Evolutionary conservation across 2,113 vertebrate species (phyloP), one percentile per base, ranked within the genome.

Genomic region (Nesoenas mayeri): DNA sequence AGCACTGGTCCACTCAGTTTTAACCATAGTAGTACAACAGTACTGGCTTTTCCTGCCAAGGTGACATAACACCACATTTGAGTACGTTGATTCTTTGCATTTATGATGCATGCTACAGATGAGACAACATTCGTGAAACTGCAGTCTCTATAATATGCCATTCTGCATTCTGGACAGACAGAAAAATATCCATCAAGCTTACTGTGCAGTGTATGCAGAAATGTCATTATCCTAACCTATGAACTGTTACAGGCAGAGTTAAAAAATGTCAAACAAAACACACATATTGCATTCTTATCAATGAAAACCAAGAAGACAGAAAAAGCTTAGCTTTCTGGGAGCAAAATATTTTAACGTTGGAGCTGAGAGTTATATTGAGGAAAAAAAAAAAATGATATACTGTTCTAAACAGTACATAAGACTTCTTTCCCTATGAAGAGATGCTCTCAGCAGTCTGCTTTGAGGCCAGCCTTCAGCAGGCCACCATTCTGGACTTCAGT

Each of bases 71-170:
- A 28, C 29, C 29, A 28, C 29, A 83, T 28, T 29, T 53, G 10
- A 73, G 69, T 19, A 57, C 5, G 36, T 50, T 38, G 3, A 50
- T 21, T 57, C 32, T 57, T 34, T 84, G 38, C 42, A 79, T 42
- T 70, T 64, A 70, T 5, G 25, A 58, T 19, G 36, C 22, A 18
- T 8, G 8, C 11, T 34, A 32, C 28, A 34, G 19, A 32, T 57
- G 5, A 64, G 36, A 42, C 15, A 40, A 13, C 0, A 0, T 40
- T 47, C 5, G 64, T 14, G 22, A 64, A 88, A 67, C 16, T 48
- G 17, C 12, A 16, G n/a, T 73, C 73, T 42, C 48, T 13, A 9
- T 24, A 16, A 50, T 1, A 44, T 3, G 15, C 48, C 1, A 1
- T n/a, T 58, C 42, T 88, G 61, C 53, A 18, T 44, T 51, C 67